Base-by-base conservation (phyloP, 2,797 vertebrate genomes). In the Spinibarbus caldwelli region DNA sequence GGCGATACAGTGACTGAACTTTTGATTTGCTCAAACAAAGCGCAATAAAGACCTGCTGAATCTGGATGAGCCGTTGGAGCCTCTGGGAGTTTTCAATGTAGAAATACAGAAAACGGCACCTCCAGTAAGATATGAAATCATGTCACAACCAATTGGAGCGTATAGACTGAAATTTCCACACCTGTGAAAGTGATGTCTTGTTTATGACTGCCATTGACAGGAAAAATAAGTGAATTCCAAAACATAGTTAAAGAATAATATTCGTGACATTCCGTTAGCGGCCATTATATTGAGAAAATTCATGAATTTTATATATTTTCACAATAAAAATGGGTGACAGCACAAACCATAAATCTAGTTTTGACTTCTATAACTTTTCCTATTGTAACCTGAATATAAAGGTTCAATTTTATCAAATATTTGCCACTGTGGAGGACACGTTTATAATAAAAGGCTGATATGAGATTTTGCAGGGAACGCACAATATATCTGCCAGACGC, bases 21-120 rank as follows among this genome's bases (percentile, higher is more conserved):
- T 84, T 68, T 87, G 68, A 80, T 87, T 87, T 87, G 77, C 49
- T 84, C 45, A 52, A 80, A 84, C 78, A 87, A 84, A 67, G 57
- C 29, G 23, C 78, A 76, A 85, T 76, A 85, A 71, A 85, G 82
- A 77, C 38, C 49, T 82, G 72, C 82, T 77, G 64, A 81, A 81
- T 87, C 68, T 62, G 54, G 77, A 87, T 68, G 68, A 72, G 67
- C 76, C 23, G 12, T 19, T 9, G 4, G 68, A 73, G 82, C 82
- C 86, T 75, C 64, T 21, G 82, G 82, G 86, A 84, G 68, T 45
- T 79, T 78, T 78, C 54, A 45, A 29, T 45, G n/a, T 19, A 62
- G 49, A 17, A 43, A 59, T 17, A 43, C 10, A 29, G 17, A 14
- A 4, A 29, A 82, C 17, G 17, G 17, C 26, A 45, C 52, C 29